A percentile compares a stretch with the other conserved stretches of the same genome.
Conservation (phyloP, 2,113 vertebrate genomes). For the Cyanoramphus novaezelandiae region DNA sequence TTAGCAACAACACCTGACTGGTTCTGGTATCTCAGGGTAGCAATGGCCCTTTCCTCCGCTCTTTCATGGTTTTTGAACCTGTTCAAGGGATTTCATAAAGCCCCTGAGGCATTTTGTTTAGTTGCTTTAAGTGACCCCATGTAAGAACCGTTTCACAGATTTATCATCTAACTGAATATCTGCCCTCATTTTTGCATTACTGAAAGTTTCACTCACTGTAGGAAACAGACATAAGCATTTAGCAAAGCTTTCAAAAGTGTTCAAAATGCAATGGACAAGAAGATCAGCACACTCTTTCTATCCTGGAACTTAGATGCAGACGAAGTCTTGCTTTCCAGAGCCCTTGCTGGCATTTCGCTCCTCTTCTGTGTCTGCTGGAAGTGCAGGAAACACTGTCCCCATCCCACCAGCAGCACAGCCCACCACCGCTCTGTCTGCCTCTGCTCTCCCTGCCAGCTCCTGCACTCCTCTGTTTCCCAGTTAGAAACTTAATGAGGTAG, state of each 20-base stretch:
- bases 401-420: fast-evolving
- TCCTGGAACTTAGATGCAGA: background rate
- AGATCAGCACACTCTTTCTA: background rate
- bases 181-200: background rate
- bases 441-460: background rate
- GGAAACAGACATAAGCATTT: background rate
- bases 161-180: background rate
- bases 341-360: background rate
- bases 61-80: background rate
- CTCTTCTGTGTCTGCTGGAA: background rate
- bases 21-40: background rate
- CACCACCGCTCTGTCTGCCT: background rate
- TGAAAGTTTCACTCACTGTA: background rate
- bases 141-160: background rate
- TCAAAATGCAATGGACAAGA: background rate
- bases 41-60: background rate
- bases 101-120: background rate
- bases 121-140: background rate
- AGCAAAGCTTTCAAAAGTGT: background rate
- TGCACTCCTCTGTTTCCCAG: fast-evolving
- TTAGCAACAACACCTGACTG: background rate
- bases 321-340: background rate
- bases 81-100: background rate
- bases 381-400: background rate
- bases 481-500: background rate